Conservation (phyloP, 2,113 vertebrate species). For the Octodon degus region DNA sequence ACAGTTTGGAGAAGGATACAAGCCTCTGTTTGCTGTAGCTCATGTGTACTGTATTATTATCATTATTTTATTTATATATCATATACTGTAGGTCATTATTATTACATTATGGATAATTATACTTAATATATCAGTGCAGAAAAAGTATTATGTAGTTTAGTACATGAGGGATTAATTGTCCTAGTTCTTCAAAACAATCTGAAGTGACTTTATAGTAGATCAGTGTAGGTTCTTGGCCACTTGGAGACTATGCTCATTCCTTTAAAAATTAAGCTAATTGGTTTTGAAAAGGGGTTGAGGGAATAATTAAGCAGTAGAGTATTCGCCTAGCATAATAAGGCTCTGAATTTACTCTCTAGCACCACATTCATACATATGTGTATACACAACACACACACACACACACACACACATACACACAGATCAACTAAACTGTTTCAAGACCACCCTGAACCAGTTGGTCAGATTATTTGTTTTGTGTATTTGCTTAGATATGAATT, state of each 20-base stretch:
- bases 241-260: not conserved
- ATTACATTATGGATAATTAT: not conserved
- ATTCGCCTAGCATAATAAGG: not conserved
- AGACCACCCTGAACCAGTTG: not conserved
- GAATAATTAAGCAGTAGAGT: not conserved
- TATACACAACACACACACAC: not conserved
- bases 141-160: not conserved
- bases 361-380: not conserved
- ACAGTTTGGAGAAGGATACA: not conserved
- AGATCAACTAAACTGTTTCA: not conserved
- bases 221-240: not conserved
- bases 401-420: not conserved
- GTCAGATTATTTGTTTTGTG: not conserved
- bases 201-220: constrained; percentile 67
- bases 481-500: constrained; percentile 25
- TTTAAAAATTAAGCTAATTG: not conserved
- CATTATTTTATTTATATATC: not conserved
- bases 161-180: not conserved
- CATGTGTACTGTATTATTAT: not conserved
- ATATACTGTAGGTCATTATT: not conserved
- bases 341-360: not conserved
- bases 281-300: too few species aligned
- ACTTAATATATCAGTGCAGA: not conserved
- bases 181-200: not conserved
- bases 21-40: not conserved